Conservation (phyloP, 2,797 vertebrate genomes). For the Halcyon badia region DNA sequence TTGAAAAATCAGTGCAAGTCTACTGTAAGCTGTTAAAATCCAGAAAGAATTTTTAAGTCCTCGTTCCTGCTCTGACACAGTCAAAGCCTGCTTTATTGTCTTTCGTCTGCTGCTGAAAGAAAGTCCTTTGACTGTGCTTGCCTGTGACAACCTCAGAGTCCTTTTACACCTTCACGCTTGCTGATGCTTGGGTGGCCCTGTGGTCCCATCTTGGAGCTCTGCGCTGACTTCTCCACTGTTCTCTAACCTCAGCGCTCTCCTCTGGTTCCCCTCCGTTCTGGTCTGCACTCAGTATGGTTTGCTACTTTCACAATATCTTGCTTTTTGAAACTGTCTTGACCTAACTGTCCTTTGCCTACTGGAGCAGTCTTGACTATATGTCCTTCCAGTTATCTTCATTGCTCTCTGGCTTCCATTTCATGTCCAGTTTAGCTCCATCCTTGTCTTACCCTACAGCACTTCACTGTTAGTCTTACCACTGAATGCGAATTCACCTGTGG, state of each 20-base stretch:
- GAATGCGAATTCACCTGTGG: background rate
- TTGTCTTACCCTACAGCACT: background rate
- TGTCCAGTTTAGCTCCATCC: background rate
- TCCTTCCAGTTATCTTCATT: background rate
- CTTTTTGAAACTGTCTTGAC: background rate
- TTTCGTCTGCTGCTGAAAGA: background rate
- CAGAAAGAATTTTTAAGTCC: background rate
- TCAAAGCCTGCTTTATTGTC: background rate
- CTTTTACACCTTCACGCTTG: background rate
- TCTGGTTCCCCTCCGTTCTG: background rate
- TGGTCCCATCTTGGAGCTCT: background rate
- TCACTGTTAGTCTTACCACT: background rate
- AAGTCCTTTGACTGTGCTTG: background rate
- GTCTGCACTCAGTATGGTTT: fast-evolving
- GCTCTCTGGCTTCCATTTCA: background rate
- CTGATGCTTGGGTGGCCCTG: background rate
- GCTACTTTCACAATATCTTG: background rate
- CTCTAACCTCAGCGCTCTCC: background rate
- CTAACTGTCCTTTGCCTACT: background rate
- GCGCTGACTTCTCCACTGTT: background rate
- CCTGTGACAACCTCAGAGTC: background rate
- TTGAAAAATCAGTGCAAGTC: background rate
- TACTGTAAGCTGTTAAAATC: background rate
- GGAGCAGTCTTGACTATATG: background rate
- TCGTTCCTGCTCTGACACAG: background rate